Evolutionary conservation across 2,888 invertebrate species (phyloP).

Genomic region (Lepidocyrtoides sp.): DNA sequence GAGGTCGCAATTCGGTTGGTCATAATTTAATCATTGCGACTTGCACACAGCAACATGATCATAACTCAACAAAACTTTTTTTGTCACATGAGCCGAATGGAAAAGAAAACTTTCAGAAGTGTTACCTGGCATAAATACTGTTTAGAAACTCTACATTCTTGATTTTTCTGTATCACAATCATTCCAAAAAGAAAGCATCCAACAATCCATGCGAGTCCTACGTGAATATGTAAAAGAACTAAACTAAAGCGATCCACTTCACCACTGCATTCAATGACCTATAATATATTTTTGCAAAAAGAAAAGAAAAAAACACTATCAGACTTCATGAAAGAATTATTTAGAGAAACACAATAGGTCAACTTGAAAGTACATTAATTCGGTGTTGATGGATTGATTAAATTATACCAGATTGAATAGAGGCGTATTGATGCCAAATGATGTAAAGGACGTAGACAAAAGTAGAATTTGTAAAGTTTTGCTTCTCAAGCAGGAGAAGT

Average conservation of each 20-base stretch:
- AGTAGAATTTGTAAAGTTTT: conserved; percentile 94
- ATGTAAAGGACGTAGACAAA: conserved; percentile 92
- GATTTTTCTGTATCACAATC: conserved; percentile 93
- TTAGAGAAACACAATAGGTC: background rate
- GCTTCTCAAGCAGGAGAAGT: conserved; percentile 93
- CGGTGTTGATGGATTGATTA: conserved; percentile 5
- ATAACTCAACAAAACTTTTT: background rate
- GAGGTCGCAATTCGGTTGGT: background rate
- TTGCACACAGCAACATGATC: background rate
- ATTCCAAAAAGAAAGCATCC: conserved; percentile 94
- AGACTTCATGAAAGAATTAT: background rate
- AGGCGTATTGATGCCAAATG: conserved; percentile 95
- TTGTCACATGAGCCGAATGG: background rate
- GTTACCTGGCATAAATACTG: conserved; percentile 91
- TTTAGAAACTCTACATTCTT: conserved; percentile 94
- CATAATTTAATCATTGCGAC: conserved; percentile 29
- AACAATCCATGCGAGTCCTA: conserved; percentile 94
- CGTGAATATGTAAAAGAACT: conserved; percentile 89
- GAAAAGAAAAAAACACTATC: background rate
- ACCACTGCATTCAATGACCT: conserved; percentile 74
- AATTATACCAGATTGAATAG: conserved; percentile 91
- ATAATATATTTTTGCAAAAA: conserved; percentile 23
- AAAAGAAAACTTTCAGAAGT: background rate
- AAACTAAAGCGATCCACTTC: conserved; percentile 80
- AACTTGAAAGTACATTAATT: background rate